Percentiles rank a stretch among this genome's conserved stretches.
Conservation (phyloP, 2,113 vertebrate genomes). For the Anas platyrhynchos region DNA sequence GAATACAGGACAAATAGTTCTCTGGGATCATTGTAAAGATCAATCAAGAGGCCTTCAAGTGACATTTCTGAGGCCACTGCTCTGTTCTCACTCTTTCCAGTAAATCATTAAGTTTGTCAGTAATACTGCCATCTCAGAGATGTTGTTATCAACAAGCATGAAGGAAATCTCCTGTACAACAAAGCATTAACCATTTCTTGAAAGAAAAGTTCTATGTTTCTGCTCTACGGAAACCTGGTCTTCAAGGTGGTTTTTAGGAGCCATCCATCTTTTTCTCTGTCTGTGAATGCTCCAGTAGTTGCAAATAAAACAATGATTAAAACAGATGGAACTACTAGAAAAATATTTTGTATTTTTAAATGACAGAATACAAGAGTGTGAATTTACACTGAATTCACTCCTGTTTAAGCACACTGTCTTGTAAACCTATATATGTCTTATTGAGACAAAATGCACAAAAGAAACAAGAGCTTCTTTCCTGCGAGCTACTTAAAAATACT, state of each 20-base stretch:
- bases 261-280: neutral
- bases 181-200: neutral
- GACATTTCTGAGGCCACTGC: slow-evolving; percentile 34
- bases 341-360: neutral
- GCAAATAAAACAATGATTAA: neutral
- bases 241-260: neutral
- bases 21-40: neutral
- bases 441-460: neutral
- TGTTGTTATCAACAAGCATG: neutral
- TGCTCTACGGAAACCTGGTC: neutral
- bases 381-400: neutral
- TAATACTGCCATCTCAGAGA: neutral
- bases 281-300: neutral
- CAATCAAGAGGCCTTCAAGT: slow-evolving; percentile 42
- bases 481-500: neutral
- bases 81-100: slow-evolving; percentile 31
- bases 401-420: neutral
- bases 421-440: neutral
- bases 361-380: neutral
- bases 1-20: neutral
- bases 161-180: neutral
- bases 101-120: slow-evolving; percentile 11
- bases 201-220: neutral
- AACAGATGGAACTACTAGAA: neutral
- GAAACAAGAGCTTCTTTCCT: neutral